These are phyloP conservation scores for Hypocryptadius cinnamomeus DNA, from an alignment of 2,113 vertebrate genomes.

Conservation along the genomic window DNA sequence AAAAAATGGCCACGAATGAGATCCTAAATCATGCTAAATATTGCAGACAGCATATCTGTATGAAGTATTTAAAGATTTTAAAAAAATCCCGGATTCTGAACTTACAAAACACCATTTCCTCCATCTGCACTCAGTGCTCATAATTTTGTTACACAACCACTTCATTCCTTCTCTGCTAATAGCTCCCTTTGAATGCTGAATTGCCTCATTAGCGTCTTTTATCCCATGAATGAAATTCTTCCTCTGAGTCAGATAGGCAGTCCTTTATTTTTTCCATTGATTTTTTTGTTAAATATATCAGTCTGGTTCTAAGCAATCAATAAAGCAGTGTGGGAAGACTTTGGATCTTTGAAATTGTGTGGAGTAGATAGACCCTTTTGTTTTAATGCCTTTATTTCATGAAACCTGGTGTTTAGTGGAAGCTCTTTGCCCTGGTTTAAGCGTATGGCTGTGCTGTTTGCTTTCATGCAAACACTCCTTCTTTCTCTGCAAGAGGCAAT, in stretches of 20 bases:
- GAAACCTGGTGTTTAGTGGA: not conserved
- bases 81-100: not conserved
- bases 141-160: slow-evolving; percentile 24
- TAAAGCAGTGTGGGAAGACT: not conserved
- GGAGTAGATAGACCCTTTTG: not conserved
- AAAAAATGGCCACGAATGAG: not conserved
- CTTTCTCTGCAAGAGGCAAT: not conserved
- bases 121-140: slow-evolving; percentile 31
- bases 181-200: slow-evolving; percentile 46
- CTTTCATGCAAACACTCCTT: not conserved
- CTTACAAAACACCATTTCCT: slow-evolving; percentile 48
- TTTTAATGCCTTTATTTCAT: not conserved
- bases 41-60: not conserved
- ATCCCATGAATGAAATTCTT: slow-evolving; percentile 35
- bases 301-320: slow-evolving; percentile 28
- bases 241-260: slow-evolving; percentile 37
- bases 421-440: not conserved
- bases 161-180: slow-evolving; percentile 20
- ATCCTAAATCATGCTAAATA: slow-evolving; percentile 18
- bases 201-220: slow-evolving; percentile 49
- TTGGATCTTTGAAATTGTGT: not conserved
- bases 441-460: not conserved
- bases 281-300: slow-evolving; percentile 29
- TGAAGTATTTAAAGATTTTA: slow-evolving; percentile 28
- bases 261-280: slow-evolving; percentile 32